Conservation (phyloP, 2,797 vertebrate genomes). For the Numenius phaeopus region DNA sequence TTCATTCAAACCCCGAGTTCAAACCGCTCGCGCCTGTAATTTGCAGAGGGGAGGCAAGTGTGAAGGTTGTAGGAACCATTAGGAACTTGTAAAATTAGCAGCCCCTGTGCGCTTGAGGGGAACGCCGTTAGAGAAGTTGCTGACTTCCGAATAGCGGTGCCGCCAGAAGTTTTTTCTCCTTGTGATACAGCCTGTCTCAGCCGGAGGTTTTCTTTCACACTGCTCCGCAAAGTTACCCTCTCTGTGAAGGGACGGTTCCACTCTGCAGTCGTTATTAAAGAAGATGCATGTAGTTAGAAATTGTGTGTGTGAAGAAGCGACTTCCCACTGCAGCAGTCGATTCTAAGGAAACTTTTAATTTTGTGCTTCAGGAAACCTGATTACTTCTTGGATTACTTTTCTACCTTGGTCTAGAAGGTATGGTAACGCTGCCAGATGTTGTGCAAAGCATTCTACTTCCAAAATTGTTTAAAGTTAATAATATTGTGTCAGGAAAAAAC, state of each 20-base stretch:
- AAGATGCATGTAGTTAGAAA: not conserved
- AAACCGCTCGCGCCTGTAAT: not conserved
- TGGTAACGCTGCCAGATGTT: not conserved
- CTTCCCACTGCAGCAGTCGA: not conserved
- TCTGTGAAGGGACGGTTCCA: not conserved
- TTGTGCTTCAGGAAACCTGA: conserved; percentile 17
- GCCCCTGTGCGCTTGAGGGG: not conserved
- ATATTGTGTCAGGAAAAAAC: not conserved
- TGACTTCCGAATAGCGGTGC: conserved; percentile 5
- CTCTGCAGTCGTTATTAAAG: not conserved
- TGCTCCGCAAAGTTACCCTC: not conserved
- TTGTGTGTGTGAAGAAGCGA: not conserved
- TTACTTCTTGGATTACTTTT: conserved; percentile 56
- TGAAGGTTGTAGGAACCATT: not conserved
- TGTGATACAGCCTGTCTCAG: not conserved
- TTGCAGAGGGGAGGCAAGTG: not conserved
- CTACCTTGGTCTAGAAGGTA: conserved; percentile 59
- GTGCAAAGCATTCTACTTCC: not conserved
- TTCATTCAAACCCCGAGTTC: not conserved
- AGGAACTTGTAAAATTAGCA: not conserved
- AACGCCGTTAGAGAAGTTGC: not conserved
- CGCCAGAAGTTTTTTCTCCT: conserved; percentile 6
- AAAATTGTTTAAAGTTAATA: not conserved
- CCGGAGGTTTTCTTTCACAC: not conserved
- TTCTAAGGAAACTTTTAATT: conserved; percentile 53